Evolutionary conservation across 2,797 vertebrate genomes (phyloP), one percentile per base, ranked within the genome.

Genomic region (Chiloscyllium punctatum): DNA sequence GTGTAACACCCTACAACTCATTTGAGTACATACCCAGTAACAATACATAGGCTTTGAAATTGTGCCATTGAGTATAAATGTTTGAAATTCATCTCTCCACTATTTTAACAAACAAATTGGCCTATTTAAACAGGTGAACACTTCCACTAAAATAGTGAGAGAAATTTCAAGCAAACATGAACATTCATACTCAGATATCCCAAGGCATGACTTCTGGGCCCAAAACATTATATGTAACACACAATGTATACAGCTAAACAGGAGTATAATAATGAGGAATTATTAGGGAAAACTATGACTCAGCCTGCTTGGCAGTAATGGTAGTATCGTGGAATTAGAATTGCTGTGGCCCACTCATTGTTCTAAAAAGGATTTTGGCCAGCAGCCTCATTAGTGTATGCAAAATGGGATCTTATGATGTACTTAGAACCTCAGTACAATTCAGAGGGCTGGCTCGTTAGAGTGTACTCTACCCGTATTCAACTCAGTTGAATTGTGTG

Each of bases 81-180:
- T 92, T 69, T 66, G 66, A 92, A 92, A 92, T 37, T 92, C 21
- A 48, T 21, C 42, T 48, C 62, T 92, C 90, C 62, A 42, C 90
- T 69, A 37, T 92, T 92, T 92, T 69, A 92, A 42, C n/a, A 68
- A 69, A 37, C 30, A 68, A 68, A 68, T 25, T 66, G 66, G 33
- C 27, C 87, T 62, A 16, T 33, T 88, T 90, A 62, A 62, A 62
- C 30, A 66, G 53, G 88, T 91, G 62, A 66, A 91, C 15, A n/a
- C 27, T 27, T n/a, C 87, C 88, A 91, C 57, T 91, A 92, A 92
- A 42, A 42, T 92, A 68, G 66, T 18, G 66, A 69, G 90, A 92
- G 7, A 66, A 69, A 37, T 42, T 37, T n/a, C 62, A 27, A n/a
- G 18, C 66, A 92, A n/a, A 57, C 53, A 62, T 30, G 2, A 62